A percentile compares a stretch with the other conserved stretches of the same genome.
phyloP scores from a whole-genome alignment of 2,113 vertebrate species.

The Astur gentilis region DNA sequence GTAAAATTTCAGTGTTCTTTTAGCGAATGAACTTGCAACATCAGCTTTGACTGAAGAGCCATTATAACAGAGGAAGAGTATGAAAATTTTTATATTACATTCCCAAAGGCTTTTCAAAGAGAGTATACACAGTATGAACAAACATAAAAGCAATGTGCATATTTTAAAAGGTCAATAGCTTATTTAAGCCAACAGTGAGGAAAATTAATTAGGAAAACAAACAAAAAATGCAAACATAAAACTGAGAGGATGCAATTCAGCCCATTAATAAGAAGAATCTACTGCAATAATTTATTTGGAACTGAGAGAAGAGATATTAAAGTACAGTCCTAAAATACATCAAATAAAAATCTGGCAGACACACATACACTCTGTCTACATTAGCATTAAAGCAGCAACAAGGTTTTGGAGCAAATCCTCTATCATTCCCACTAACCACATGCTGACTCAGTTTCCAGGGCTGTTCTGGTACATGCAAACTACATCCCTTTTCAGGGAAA shows the following conservation, averaged over 20 bases:
- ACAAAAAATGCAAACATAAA: neutral
- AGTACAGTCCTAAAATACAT: neutral
- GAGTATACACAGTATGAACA: neutral
- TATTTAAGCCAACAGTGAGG: neutral
- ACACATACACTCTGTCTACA: neutral
- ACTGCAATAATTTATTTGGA: neutral
- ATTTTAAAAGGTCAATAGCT: neutral
- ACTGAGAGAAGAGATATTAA: neutral
- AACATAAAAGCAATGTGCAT: neutral
- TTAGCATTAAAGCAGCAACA: neutral
- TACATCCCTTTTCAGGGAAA: neutral
- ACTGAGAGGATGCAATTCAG: neutral
- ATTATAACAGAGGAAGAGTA: neutral
- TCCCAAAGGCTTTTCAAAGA: neutral
- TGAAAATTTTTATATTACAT: neutral
- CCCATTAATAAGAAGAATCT: neutral
- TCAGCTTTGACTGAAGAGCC: neutral
- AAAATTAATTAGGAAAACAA: neutral
- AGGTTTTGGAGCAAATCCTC: neutral
- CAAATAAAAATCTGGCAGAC: neutral
- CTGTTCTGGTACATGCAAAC: neutral
- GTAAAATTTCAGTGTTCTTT: neutral
- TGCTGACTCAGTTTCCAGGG: neutral
- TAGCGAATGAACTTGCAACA: neutral
- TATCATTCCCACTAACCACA: neutral